These are phyloP conservation scores for Verasper variegatus DNA, from an alignment of 2,113 vertebrate genomes.

Conservation along the genomic window DNA sequence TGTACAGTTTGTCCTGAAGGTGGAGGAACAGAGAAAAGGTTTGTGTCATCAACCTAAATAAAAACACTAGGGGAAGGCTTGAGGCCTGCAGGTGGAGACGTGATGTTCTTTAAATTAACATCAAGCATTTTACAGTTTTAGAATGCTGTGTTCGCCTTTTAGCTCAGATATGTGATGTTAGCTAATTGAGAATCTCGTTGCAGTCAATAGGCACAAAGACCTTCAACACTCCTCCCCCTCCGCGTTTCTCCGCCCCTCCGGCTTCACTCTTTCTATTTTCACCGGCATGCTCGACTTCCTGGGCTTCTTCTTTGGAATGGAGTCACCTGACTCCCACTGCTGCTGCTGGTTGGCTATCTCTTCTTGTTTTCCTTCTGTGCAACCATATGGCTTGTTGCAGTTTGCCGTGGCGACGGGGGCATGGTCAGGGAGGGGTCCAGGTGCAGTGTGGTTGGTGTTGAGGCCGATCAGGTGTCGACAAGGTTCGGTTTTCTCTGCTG, in stretches of 20 bases:
- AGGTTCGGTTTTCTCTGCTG: not conserved
- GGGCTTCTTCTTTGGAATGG: slow-evolving; percentile 89
- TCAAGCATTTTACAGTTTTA: too few relatives aligned
- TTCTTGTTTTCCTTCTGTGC: slow-evolving; percentile 71
- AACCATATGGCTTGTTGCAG: not conserved
- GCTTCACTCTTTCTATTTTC: slow-evolving; percentile 88
- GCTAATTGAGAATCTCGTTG: too few relatives aligned
- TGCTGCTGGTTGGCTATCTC: slow-evolving; percentile 75
- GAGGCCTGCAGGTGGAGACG: too few relatives aligned
- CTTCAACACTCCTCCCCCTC: slow-evolving; percentile 35
- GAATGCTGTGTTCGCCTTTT: too few relatives aligned
- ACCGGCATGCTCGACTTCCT: slow-evolving; percentile 96
- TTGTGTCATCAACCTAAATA: too few relatives aligned
- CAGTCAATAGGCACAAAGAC: too few relatives aligned
- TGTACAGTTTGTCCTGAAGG: not conserved
- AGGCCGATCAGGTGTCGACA: not conserved
- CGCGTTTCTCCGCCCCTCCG: not conserved
- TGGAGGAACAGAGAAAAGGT: too few relatives aligned
- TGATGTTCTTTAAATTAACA: too few relatives aligned
- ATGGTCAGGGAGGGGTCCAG: not conserved
- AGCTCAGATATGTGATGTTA: too few relatives aligned
- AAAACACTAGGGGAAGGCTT: too few relatives aligned
- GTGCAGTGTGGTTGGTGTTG: not conserved
- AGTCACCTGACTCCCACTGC: slow-evolving; percentile 69
- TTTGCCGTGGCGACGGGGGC: not conserved